Percentiles rank a stretch among this genome's conserved stretches.
Evolutionary conservation across 2,113 vertebrate species (phyloP).

Genomic region (Neopipo cinnamomea): DNA sequence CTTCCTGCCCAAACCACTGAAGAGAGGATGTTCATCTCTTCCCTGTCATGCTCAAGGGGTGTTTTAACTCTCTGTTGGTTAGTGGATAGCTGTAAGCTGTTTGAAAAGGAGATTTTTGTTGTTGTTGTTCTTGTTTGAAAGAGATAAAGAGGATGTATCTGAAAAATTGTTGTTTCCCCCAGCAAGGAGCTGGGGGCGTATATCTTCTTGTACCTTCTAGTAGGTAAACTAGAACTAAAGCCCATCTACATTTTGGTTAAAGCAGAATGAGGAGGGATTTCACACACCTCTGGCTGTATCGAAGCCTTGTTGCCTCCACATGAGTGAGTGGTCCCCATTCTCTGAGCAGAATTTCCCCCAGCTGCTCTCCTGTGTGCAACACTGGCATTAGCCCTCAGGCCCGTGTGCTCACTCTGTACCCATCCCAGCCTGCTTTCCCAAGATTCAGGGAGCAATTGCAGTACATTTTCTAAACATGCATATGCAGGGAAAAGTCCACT

Average conservation of each 20-base stretch:
- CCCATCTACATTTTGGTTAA: neutral
- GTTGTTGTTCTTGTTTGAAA: neutral
- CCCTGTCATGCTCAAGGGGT: neutral
- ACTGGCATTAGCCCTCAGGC: neutral
- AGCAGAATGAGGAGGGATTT: neutral
- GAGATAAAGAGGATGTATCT: neutral
- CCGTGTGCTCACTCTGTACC: neutral
- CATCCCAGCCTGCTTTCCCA: neutral
- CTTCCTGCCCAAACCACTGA: neutral
- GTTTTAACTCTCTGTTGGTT: neutral
- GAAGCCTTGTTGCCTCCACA: neutral
- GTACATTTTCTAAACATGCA: neutral
- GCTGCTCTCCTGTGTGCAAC: neutral
- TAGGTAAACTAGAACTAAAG: neutral
- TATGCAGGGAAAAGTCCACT: neutral
- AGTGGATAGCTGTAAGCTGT: neutral
- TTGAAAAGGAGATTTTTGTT: neutral
- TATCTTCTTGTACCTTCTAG: too few relatives aligned
- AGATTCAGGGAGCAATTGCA: neutral
- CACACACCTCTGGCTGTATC: accelerated
- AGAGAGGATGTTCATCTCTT: neutral
- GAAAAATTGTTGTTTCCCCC: neutral
- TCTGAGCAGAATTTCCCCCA: neutral
- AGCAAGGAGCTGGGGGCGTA: neutral
- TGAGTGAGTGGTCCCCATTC: neutral